Evolutionary conservation across 2,797 vertebrate genomes (phyloP).

Genomic region (Siniperca scherzeri): DNA sequence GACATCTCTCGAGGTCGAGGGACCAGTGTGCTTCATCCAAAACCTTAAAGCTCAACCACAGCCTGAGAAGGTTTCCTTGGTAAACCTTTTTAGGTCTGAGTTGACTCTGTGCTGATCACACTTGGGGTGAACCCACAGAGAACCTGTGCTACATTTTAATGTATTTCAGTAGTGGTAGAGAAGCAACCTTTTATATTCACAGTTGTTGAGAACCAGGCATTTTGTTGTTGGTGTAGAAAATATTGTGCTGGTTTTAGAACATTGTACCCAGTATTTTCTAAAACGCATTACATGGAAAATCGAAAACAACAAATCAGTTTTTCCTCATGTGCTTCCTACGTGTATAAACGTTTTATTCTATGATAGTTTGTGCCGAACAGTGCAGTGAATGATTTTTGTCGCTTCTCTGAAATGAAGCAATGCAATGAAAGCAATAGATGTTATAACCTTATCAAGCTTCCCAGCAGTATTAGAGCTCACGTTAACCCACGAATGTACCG

Average conservation of each 20-base stretch:
- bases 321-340: background rate
- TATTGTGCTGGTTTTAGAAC: background rate
- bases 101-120: constrained; percentile 37
- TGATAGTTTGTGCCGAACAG: background rate
- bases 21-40: constrained; percentile 25
- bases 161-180: constrained; percentile 1
- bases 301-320: constrained; percentile 1
- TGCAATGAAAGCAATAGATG: constrained; percentile 23
- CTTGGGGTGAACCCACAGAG: constrained; percentile 48
- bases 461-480: constrained; percentile 18
- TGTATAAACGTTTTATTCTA: constrained; percentile 3
- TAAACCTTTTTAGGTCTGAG: constrained; percentile 40
- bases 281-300: background rate
- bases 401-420: constrained; percentile 25
- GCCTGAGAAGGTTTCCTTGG: constrained; percentile 46
- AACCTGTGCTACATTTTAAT: constrained; percentile 51
- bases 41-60: constrained; percentile 28
- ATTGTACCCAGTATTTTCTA: background rate
- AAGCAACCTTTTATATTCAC: constrained; percentile 3
- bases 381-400: background rate
- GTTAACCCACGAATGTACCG: constrained; percentile 23
- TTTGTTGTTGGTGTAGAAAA: background rate
- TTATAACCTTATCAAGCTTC: constrained; percentile 48
- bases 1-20: background rate
- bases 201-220: background rate